Evolutionary conservation across 2,797 vertebrate species (phyloP).

Genomic region (Macropus fuliginosus): DNA sequence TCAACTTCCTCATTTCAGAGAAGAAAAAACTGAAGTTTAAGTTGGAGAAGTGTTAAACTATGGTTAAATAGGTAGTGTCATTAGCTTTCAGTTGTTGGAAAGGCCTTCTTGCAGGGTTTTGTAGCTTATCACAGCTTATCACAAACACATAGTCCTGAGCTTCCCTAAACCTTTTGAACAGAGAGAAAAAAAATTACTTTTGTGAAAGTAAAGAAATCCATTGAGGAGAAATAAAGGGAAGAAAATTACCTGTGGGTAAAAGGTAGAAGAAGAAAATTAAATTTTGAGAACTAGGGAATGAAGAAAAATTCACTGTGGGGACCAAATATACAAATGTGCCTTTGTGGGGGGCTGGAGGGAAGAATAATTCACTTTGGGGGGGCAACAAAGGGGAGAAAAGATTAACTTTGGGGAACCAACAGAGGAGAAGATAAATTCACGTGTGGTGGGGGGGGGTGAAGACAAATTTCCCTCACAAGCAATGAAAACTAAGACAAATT

Average conservation of each 20-base stretch:
- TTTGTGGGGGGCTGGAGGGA: neutral
- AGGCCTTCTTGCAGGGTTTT: neutral
- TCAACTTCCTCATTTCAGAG: neutral
- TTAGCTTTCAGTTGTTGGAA: neutral
- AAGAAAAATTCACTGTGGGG: constrained; percentile 9
- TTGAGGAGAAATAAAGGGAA: neutral
- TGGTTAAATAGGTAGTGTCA: neutral
- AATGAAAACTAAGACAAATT: constrained; percentile 27
- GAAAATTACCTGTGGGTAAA: constrained; percentile 41
- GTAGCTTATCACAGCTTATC: neutral
- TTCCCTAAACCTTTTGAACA: constrained; percentile 32
- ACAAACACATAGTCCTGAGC: neutral
- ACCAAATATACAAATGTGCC: neutral
- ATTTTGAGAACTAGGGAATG: neutral
- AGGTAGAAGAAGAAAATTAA: constrained; percentile 33
- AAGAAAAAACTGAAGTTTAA: neutral
- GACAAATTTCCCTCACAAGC: neutral
- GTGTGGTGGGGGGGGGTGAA: constrained; percentile 1
- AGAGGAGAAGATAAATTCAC: constrained; percentile 33
- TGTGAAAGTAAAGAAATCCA: constrained; percentile 13
- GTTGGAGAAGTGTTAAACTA: neutral
- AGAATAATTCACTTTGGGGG: constrained; percentile 36
- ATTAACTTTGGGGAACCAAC: constrained; percentile 34
- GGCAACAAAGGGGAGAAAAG: constrained; percentile 42
- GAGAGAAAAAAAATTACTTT: neutral